Evolutionary conservation across 1,140 invertebrate genomes (phyloP).

Genomic region (Sweltsa coloradensis): DNA sequence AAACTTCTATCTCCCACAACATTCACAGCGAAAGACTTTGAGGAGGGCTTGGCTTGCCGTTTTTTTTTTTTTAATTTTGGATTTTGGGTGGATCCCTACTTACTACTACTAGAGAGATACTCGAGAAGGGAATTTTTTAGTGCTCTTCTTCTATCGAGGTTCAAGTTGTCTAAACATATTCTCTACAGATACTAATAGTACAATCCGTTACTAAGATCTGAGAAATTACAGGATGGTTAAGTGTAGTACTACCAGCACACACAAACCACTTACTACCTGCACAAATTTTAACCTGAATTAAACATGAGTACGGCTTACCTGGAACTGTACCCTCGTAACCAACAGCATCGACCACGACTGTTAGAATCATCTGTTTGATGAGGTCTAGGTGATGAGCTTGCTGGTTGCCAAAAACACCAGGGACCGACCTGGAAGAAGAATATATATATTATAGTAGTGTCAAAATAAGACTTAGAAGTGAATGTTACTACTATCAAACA

Average conservation of each 20-base stretch:
- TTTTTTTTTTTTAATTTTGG: too few species aligned
- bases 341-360: conserved; percentile 57
- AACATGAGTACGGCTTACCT: not conserved
- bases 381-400: conserved; percentile 82
- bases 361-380: conserved; percentile 88
- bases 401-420: conserved; percentile 93
- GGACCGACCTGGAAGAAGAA: conserved; percentile 68
- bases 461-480: too few species aligned
- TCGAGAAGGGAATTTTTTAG: not conserved
- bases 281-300: not conserved
- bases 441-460: too few species aligned
- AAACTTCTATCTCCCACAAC: too few species aligned
- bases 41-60: too few species aligned
- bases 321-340: conserved; percentile 43
- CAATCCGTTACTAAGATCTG: not conserved
- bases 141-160: not conserved
- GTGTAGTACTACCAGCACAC: not conserved
- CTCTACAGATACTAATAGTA: not conserved
- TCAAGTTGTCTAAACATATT: not conserved
- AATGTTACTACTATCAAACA: too few species aligned
- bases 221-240: not conserved
- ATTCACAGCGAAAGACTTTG: too few species aligned
- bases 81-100: too few species aligned
- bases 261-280: not conserved
- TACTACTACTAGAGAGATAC: too few species aligned